Evolutionary conservation across 1,140 invertebrate species (phyloP).

Genomic region (Uloborus diversus): DNA sequence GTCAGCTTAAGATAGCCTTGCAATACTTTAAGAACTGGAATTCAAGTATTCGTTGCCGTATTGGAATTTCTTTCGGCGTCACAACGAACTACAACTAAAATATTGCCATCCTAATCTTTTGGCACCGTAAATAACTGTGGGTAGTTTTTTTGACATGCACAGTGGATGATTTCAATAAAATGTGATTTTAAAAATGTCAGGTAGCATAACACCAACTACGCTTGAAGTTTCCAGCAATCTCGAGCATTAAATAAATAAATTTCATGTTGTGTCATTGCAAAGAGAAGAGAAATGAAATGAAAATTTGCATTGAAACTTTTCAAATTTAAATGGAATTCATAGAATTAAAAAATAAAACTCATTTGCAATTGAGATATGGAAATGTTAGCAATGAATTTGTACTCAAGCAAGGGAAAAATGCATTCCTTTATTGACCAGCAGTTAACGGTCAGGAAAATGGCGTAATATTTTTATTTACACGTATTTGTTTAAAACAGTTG

Average conservation of each 20-base stretch:
- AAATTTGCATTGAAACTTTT: background rate
- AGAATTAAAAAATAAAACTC: background rate
- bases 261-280: background rate
- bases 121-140: slow-evolving; percentile 37
- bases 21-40: background rate
- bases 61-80: background rate
- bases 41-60: background rate
- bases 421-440: too few relatives aligned
- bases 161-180: background rate
- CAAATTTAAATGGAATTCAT: background rate
- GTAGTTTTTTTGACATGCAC: background rate
- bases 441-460: too few relatives aligned
- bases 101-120: slow-evolving; percentile 38
- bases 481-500: too few relatives aligned
- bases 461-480: too few relatives aligned
- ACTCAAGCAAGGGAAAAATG: background rate
- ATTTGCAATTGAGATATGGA: background rate
- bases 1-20: background rate
- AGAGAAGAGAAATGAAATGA: background rate
- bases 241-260: background rate
- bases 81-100: background rate
- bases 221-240: slow-evolving; percentile 8
- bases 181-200: background rate
- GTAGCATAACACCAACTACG: background rate
- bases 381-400: background rate